phyloP scores from a whole-genome alignment of 30 jellyfish, hydroid and myxozoan genomes.

The Turritopsis rubra region DNA sequence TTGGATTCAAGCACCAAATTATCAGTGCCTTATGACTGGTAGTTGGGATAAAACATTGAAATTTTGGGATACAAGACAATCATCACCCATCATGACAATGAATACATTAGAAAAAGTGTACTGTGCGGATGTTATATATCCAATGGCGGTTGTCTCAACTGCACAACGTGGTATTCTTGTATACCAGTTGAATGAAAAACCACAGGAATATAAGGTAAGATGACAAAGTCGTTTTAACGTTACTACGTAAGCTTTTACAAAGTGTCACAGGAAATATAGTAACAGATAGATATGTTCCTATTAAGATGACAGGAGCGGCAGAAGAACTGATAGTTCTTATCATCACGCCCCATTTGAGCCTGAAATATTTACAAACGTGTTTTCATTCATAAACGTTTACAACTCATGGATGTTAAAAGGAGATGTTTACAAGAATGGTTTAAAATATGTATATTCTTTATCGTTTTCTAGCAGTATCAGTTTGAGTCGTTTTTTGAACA shows the following conservation, averaged over 20 bases:
- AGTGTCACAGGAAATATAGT: too few relatives aligned
- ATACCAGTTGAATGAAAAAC: constrained; percentile 64
- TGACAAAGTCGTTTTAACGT: neutral
- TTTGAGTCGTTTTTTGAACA: too few relatives aligned
- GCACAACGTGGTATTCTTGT: constrained; percentile 82
- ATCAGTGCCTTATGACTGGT: constrained; percentile 85
- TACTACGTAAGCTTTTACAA: too few relatives aligned
- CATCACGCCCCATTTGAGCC: too few relatives aligned
- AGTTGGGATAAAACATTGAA: constrained; percentile 82
- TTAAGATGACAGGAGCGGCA: too few relatives aligned
- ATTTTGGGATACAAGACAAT: constrained; percentile 80
- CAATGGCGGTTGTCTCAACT: constrained; percentile 88
- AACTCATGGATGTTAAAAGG: too few relatives aligned
- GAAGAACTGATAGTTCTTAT: neutral
- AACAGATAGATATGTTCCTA: neutral
- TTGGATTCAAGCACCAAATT: constrained; percentile 86
- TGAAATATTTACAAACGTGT: too few relatives aligned
- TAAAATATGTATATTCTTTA: too few relatives aligned
- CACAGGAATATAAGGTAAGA: constrained; percentile 60
- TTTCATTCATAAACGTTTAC: too few relatives aligned
- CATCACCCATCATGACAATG: constrained; percentile 57
- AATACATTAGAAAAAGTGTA: constrained; percentile 67
- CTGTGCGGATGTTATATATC: constrained; percentile 84
- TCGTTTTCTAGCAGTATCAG: too few relatives aligned
- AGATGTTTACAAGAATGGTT: too few relatives aligned